Evolutionary conservation across 1,140 invertebrate species (phyloP).

Genomic region (Megalonaias nervosa): DNA sequence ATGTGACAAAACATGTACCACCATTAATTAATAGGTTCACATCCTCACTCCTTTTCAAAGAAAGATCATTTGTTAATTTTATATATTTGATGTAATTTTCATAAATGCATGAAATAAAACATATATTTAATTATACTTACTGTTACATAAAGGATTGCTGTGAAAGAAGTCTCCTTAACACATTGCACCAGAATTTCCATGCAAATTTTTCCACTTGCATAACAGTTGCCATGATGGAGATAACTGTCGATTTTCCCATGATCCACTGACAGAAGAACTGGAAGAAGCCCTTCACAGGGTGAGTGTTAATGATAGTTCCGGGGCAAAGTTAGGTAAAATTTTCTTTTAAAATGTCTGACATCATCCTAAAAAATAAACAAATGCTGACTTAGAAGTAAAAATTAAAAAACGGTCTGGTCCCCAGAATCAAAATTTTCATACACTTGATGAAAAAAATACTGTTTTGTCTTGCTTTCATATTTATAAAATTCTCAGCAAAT

Average conservation of each 20-base stretch:
- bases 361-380: too few relatives aligned
- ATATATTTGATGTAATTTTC: background rate
- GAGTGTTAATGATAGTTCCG: background rate
- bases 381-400: too few relatives aligned
- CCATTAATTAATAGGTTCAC: too few relatives aligned
- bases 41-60: background rate
- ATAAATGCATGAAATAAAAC: background rate
- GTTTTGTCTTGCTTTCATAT: too few relatives aligned
- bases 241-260: constrained; percentile 94
- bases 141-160: background rate
- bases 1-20: too few relatives aligned
- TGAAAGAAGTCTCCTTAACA: constrained; percentile 49
- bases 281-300: constrained; percentile 48
- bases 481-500: too few relatives aligned
- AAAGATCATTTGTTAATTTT: background rate
- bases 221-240: constrained; percentile 85
- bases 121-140: background rate
- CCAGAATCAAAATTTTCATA: too few relatives aligned
- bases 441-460: too few relatives aligned
- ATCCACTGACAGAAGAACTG: constrained; percentile 83
- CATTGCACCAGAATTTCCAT: constrained; percentile 87
- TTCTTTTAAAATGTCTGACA: too few relatives aligned
- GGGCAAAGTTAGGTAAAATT: too few relatives aligned
- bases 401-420: too few relatives aligned
- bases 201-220: constrained; percentile 96